Conservation (phyloP, 2,888 invertebrate genomes). For the Ecdyonurus torrentis region DNA sequence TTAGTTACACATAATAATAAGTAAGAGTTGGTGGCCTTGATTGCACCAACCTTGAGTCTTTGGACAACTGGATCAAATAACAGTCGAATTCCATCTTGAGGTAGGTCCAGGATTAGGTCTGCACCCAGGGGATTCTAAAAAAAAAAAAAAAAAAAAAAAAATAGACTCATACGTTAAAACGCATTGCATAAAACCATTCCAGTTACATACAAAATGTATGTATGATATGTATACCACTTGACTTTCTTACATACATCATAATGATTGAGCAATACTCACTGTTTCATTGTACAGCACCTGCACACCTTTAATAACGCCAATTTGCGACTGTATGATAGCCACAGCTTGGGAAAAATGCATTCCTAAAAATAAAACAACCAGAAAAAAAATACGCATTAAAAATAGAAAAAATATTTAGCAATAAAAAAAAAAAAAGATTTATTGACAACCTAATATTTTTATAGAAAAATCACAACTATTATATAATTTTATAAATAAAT, state of each 20-base stretch:
- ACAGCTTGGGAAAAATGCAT: conserved; percentile 98
- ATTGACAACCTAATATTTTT: not conserved
- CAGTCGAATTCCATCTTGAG: conserved; percentile 89
- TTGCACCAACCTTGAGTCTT: conserved; percentile 52
- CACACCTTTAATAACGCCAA: conserved; percentile 85
- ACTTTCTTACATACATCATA: too few relatives aligned
- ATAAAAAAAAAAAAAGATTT: too few relatives aligned
- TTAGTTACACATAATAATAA: not conserved
- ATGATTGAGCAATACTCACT: conserved; percentile 34
- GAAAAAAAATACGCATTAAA: conserved; percentile 15
- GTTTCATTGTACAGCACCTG: conserved; percentile 94
- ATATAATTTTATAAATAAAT: too few relatives aligned
- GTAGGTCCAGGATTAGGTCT: conserved; percentile 91
- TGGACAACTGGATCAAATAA: conserved; percentile 93
- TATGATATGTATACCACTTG: too few relatives aligned
- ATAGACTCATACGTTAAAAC: conserved; percentile 7
- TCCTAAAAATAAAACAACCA: conserved; percentile 41
- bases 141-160: conserved; percentile 10
- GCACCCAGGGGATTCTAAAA: conserved; percentile 78
- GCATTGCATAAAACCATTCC: conserved; percentile 3
- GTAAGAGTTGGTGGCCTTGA: not conserved
- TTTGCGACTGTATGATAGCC: conserved; percentile 90
- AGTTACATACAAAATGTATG: not conserved
- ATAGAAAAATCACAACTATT: too few relatives aligned
- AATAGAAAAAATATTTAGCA: too few relatives aligned